These are phyloP conservation scores for Dendronephthya gigantea DNA, from an alignment of 64 coral and sea anemone genomes.

Conservation along the genomic window DNA sequence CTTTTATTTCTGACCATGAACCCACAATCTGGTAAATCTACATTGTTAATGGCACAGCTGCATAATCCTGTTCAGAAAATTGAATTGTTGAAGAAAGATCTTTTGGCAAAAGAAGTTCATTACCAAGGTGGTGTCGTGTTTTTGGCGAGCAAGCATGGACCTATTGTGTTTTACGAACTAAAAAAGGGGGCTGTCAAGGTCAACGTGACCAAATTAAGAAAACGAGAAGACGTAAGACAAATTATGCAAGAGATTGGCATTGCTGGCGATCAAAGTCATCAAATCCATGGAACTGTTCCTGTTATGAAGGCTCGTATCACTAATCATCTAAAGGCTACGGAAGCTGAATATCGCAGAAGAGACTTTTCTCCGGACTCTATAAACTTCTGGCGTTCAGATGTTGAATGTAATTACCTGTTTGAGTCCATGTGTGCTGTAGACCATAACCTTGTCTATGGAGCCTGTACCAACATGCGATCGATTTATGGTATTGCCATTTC, in stretches of 20 bases:
- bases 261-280: no score
- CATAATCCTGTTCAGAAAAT: conserved; percentile 23
- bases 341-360: neutral
- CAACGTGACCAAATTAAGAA: no score
- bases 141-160: conserved; percentile 11
- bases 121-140: neutral
- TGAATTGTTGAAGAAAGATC: conserved; percentile 22
- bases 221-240: no score
- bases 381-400: conserved; percentile 19
- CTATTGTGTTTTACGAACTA: no score
- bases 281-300: no score
- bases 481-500: conserved; percentile 37
- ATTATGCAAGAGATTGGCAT: no score
- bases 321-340: no score
- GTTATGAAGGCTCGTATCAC: no score
- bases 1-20: conserved; percentile 13
- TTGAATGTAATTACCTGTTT: neutral
- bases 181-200: no score
- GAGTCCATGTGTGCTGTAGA: conserved; percentile 26
- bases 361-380: neutral
- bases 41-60: conserved; percentile 10
- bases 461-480: neutral
- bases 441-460: conserved; percentile 26
- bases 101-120: conserved; percentile 30
- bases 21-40: neutral